phyloP scores from a whole-genome alignment of 2,113 vertebrate genomes.

The Prietella phreatophila region DNA sequence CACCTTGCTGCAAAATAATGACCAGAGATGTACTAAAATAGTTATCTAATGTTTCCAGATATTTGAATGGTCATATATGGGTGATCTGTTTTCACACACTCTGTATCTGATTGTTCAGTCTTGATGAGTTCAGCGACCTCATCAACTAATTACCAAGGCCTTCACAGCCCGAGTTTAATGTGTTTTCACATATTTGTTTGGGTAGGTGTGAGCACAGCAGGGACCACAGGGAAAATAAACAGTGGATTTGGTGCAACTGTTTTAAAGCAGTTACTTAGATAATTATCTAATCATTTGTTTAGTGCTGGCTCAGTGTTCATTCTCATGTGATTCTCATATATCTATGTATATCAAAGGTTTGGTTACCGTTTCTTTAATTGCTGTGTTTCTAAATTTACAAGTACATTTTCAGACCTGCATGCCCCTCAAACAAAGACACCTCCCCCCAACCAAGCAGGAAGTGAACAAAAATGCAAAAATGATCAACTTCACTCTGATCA shows the following conservation, averaged over 20 bases:
- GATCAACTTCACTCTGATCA: background rate
- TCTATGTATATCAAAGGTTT: background rate
- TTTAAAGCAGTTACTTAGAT: background rate
- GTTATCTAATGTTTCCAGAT: background rate
- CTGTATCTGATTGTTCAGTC: background rate
- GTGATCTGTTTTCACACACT: background rate
- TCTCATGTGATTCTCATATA: background rate
- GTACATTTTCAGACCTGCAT: background rate
- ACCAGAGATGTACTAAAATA: background rate
- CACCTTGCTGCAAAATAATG: background rate
- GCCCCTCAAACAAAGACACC: background rate
- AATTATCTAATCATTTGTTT: background rate
- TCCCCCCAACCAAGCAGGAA: too few relatives aligned
- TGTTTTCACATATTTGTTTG: background rate
- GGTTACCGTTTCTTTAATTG: background rate
- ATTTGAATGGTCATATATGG: background rate
- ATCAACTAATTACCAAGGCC: background rate
- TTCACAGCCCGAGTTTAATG: background rate
- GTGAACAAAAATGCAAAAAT: too few relatives aligned
- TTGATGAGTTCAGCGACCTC: background rate
- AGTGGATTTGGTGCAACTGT: background rate
- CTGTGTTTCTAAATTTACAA: background rate
- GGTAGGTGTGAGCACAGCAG: background rate
- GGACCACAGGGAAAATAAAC: background rate
- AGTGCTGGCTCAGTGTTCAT: background rate